Evolutionary conservation across 1,140 invertebrate genomes (phyloP), one percentile per base, ranked within the genome.

Genomic region (Ylistrum balloti): DNA sequence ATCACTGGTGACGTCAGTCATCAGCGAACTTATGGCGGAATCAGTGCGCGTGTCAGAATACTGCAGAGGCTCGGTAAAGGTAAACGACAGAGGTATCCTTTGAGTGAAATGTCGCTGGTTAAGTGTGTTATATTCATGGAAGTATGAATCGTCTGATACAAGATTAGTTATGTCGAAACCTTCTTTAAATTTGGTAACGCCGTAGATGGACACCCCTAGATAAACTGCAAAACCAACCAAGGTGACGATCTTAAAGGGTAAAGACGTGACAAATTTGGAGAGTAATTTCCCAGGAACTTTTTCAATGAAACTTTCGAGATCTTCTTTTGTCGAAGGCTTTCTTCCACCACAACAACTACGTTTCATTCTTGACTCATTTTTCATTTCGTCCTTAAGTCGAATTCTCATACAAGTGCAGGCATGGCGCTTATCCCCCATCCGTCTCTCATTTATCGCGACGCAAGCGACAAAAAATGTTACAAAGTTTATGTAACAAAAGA

Each of bases 401-500:
- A 56, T 38, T 56, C 41, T 87, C 32, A 17, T 32, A 94, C 97
- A 98, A 32, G 98, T 97, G 38, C 99, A 97, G 0, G 98, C 98
- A 96, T 99, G 98, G 15, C 98, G 96, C 95, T 99, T 98, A 91
- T 97, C 97, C 91, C 98, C 97, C 95, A 99, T 98, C 93, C 98
- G 97, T 95, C 98, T 98, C 22, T 98, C 99, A 87, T 98, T 98
- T 88, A 99, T 97, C 0, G 98, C 98, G 90, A 99, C 97, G 95
- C 98, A 98, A 20, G 98, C 98, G 9, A 98, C 97, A 96, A 99
- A 99, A 97, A 99, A 99, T 9, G 98, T 99, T 88, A 99, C 96
- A 96, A 99, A 99, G 97, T 98, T 99, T 0, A 99, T 94, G 96
- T 99, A 99, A 0, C 99, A 99, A 93, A 99, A 98, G 85, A 98